Base-by-base conservation (phyloP, 2,888 invertebrate species). In the Hanleya hanleyi region DNA sequence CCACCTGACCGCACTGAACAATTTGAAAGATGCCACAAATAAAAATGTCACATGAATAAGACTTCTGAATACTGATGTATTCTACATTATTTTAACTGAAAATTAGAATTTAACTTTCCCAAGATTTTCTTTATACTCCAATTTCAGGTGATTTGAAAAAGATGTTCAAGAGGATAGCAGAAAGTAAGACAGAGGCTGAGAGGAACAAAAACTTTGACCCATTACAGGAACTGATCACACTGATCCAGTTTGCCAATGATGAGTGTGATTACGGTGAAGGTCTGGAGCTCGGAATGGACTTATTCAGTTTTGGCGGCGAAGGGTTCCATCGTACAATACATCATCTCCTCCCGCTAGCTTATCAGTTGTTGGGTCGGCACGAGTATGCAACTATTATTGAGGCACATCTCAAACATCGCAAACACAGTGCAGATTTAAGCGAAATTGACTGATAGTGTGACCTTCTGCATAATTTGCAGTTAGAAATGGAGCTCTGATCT, bases 251-350 rank as follows among this genome's bases (percentile, higher is more conserved):
- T 89, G 98, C 98, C 0, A 94, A 95, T 71, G 98, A 98, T 87
- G 98, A 99, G 90, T 95, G 95, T 87, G 98, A 98, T 90, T 98
- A 97, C 91, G 98, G 97, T 0, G 97, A 96, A 69, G 95, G 96
- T 0, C 90, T 98, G 1, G 98, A 98, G 90, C 92, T 96, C 47
- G 98, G 97, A 0, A 94, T 96, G 80, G 94, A 96, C 89, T 91
- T 98, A 65, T 96, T 98, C 87, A 94, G 94, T 76, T 95, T 83
- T 68, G 90, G 90, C 4, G 84, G 94, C 72, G 96, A 96, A 0
- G 90, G 93, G 75, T 92, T 97, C 26, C 94, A 97, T 88, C 91
- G 92, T 3, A 93, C 93, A 57, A 92, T 94, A 1, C 88, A 93
- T 41, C 93, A 93, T 75, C 92, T 95, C 81, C 91, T 98, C 36